phyloP scores from a whole-genome alignment of 2,797 vertebrate genomes.

The Moxostoma hubbsi region DNA sequence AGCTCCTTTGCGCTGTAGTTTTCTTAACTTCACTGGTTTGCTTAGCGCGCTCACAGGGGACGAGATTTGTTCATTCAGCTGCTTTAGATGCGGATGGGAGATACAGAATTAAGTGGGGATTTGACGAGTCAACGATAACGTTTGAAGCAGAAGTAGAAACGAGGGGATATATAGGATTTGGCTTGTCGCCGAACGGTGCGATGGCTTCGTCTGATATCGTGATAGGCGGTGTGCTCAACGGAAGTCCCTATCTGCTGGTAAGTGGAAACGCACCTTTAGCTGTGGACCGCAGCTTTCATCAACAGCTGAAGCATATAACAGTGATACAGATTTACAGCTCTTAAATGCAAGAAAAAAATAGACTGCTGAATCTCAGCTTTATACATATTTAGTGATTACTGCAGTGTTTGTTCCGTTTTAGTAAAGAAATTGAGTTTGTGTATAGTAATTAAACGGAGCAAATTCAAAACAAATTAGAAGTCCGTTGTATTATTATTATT shows the following conservation, averaged over 20 bases:
- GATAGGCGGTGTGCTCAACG: conserved; percentile 82
- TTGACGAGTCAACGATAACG: conserved; percentile 69
- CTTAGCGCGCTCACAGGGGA: conserved; percentile 40
- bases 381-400: background rate
- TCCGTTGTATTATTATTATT: too few relatives aligned
- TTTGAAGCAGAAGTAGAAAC: conserved; percentile 84
- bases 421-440: too few relatives aligned
- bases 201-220: conserved; percentile 85
- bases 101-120: conserved; percentile 79
- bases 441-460: background rate
- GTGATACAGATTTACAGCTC: background rate
- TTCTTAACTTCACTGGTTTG: conserved; percentile 53
- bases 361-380: background rate
- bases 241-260: conserved; percentile 86
- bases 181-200: conserved; percentile 82
- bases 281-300: background rate
- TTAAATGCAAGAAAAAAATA: background rate
- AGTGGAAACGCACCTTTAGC: conserved; percentile 36
- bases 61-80: conserved; percentile 72
- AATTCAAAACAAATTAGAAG: too few relatives aligned
- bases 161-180: conserved; percentile 84
- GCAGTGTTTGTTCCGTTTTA: background rate
- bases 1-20: conserved; percentile 48
- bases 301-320: background rate
- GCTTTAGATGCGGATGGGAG: conserved; percentile 77